Conservation (phyloP, 2,113 vertebrate species). For the Piaya cayana region DNA sequence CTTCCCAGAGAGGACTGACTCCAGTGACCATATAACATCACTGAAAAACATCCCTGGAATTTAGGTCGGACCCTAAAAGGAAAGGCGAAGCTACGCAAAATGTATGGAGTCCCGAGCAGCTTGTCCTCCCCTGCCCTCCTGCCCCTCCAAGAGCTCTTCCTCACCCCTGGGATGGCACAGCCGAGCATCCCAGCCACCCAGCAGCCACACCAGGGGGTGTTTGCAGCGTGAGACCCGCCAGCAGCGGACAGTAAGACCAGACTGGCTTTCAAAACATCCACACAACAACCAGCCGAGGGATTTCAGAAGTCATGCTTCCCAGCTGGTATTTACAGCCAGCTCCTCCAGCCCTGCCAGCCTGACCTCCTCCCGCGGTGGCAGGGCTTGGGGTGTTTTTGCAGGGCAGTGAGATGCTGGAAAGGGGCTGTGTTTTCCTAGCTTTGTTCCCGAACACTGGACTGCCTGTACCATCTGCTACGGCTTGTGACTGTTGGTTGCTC, state of each 20-base stretch:
- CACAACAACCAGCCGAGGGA: neutral
- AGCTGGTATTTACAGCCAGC: neutral
- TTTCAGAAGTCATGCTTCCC: neutral
- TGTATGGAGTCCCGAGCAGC: neutral
- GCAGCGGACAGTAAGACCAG: neutral
- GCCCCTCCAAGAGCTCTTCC: neutral
- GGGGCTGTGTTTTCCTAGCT: neutral
- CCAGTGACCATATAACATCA: neutral
- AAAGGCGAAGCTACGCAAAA: neutral
- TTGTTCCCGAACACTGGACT: neutral
- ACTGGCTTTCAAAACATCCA: neutral
- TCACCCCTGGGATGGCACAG: rapidly evolving
- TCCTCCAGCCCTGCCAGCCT: neutral
- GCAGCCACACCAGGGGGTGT: rapidly evolving
- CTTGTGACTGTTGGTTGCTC: constrained; percentile 44
- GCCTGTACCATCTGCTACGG: neutral
- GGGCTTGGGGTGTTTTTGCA: neutral
- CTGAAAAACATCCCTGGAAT: neutral
- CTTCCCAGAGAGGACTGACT: neutral
- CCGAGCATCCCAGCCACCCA: neutral
- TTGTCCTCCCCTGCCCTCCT: neutral
- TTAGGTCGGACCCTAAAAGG: neutral
- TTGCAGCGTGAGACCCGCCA: neutral
- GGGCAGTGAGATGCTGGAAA: neutral
- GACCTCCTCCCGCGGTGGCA: neutral